Evolutionary conservation across 2,797 vertebrate species (phyloP).

Genomic region (Chanos chanos): DNA sequence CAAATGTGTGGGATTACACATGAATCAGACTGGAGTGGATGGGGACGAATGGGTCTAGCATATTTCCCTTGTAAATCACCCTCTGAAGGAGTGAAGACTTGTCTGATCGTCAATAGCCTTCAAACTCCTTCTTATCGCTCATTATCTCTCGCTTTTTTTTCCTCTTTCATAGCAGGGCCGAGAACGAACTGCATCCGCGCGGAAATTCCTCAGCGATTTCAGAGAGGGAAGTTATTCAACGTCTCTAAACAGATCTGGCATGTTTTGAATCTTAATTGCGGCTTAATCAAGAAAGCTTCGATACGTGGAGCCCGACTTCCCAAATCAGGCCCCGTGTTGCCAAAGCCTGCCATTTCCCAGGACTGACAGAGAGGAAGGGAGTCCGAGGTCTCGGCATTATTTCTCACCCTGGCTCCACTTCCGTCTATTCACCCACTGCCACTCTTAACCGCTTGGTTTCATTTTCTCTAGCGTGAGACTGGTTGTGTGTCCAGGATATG

Average conservation of each 20-base stretch:
- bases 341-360: constrained; percentile 13
- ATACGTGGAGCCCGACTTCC: constrained; percentile 34
- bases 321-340: constrained; percentile 33
- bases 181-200: constrained; percentile 60
- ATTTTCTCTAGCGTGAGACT: background rate
- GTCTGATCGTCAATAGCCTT: too few relatives aligned
- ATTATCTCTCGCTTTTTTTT: constrained; percentile 23
- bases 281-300: constrained; percentile 25
- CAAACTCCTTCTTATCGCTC: too few relatives aligned
- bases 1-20: constrained; percentile 15
- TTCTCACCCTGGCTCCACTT: constrained; percentile 14
- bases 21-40: constrained; percentile 2
- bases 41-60: background rate
- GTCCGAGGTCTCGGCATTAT: constrained; percentile 12
- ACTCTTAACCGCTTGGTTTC: constrained; percentile 11
- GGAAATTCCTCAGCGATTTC: constrained; percentile 61
- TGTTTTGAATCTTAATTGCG: constrained; percentile 31
- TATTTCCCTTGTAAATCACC: too few relatives aligned
- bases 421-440: constrained; percentile 24
- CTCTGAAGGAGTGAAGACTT: too few relatives aligned
- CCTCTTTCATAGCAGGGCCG: constrained; percentile 57
- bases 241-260: constrained; percentile 45
- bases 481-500: constrained; percentile 11
- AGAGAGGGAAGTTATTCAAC: constrained; percentile 43
- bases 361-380: background rate